phyloP scores from a whole-genome alignment of 2,797 vertebrate species.

The Centroberyx gerrardi region DNA sequence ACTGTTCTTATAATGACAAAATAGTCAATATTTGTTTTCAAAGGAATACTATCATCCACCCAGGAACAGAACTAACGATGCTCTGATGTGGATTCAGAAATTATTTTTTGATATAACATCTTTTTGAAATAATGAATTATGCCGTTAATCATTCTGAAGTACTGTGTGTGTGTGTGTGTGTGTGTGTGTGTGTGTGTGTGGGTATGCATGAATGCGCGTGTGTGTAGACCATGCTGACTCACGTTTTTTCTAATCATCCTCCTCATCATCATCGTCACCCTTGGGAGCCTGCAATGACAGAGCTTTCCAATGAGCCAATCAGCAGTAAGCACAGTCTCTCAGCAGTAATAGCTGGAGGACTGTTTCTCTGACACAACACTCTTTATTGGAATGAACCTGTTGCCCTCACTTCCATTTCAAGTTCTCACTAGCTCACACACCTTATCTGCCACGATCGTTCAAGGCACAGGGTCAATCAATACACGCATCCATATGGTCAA shows the following conservation, averaged over 20 bases:
- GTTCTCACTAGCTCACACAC: neutral
- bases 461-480: neutral
- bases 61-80: too few relatives aligned
- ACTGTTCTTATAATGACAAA: neutral
- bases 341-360: slow-evolving; percentile 43
- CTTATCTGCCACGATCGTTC: neutral
- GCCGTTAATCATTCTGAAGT: neutral
- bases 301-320: slow-evolving; percentile 49
- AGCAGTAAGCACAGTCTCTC: slow-evolving; percentile 18
- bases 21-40: neutral
- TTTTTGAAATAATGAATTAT: too few relatives aligned
- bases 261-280: slow-evolving; percentile 72
- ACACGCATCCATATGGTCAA: neutral
- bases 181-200: slow-evolving; percentile 36
- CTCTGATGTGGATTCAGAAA: too few relatives aligned
- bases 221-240: slow-evolving; percentile 47
- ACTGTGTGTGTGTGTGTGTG: slow-evolving; percentile 15
- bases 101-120: too few relatives aligned
- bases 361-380: slow-evolving; percentile 5
- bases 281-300: slow-evolving; percentile 70
- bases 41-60: too few relatives aligned
- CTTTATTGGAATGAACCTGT: slow-evolving; percentile 25
- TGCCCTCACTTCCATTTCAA: slow-evolving; percentile 11
- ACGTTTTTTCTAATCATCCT: slow-evolving; percentile 61
- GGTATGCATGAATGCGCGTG: slow-evolving; percentile 19